Conservation (phyloP, 2,113 vertebrate genomes). For the Struthidea cinerea region DNA sequence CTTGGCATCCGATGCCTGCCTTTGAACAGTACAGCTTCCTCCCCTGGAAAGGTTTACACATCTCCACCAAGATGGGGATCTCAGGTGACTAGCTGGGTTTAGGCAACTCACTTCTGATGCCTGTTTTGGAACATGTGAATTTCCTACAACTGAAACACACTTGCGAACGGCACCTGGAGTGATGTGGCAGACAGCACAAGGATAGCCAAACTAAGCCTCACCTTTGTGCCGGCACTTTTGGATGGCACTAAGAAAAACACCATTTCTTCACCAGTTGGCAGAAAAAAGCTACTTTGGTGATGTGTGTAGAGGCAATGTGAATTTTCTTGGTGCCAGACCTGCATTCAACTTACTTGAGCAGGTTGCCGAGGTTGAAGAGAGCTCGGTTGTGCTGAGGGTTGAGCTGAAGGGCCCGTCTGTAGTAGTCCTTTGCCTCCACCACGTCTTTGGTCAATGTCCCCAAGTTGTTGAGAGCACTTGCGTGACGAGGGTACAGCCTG, state of each 20-base stretch:
- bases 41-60: neutral
- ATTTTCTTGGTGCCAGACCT: neutral
- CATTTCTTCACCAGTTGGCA: neutral
- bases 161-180: neutral
- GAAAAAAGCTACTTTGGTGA: neutral
- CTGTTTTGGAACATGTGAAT: neutral
- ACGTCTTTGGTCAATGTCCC: constrained; percentile 85
- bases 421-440: constrained; percentile 85
- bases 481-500: constrained; percentile 90
- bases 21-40: neutral
- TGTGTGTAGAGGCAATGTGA: neutral
- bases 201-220: neutral
- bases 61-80: neutral
- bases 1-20: neutral
- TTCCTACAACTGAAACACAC: neutral
- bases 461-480: constrained; percentile 95
- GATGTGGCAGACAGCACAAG: neutral
- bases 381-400: constrained; percentile 93
- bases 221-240: accelerated
- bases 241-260: neutral
- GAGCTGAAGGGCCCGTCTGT: constrained; percentile 85
- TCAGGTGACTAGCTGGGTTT: neutral
- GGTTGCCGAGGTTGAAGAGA: constrained; percentile 96
- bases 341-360: constrained; percentile 84
- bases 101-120: neutral